Evolutionary conservation across 1,140 invertebrate species (phyloP).

Genomic region (Wasmannia auropunctata): DNA sequence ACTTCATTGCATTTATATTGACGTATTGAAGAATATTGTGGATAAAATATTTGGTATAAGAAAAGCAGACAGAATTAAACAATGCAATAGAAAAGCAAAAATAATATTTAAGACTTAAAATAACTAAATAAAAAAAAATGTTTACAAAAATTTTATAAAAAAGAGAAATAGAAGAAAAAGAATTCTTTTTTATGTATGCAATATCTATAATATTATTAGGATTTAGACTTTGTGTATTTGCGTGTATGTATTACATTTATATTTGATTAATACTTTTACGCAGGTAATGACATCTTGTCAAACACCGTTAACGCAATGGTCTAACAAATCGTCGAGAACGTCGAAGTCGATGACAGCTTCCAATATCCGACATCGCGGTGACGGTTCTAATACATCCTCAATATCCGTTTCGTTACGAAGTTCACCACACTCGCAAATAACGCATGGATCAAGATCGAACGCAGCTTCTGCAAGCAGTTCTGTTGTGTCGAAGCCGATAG

Average conservation of each 20-base stretch:
- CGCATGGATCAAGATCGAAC: constrained; percentile 81
- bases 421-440: constrained; percentile 87
- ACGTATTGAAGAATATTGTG: not conserved
- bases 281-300: constrained; percentile 69
- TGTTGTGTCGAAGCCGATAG: constrained; percentile 55
- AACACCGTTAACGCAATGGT: constrained; percentile 80
- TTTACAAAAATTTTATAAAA: not conserved
- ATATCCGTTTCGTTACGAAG: constrained; percentile 89
- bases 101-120: not conserved
- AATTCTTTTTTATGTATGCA: not conserved
- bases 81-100: not conserved
- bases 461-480: constrained; percentile 63
- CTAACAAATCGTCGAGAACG: constrained; percentile 81
- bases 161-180: not conserved
- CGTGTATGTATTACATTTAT: not conserved
- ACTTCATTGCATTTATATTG: not conserved
- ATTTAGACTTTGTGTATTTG: not conserved
- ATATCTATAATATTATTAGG: not conserved
- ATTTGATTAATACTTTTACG: not conserved
- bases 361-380: constrained; percentile 83
- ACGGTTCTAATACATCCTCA: constrained; percentile 88
- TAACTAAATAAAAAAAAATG: not conserved
- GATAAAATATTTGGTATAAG: not conserved
- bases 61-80: not conserved
- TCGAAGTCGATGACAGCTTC: constrained; percentile 75